Conservation (phyloP, 2,113 vertebrate genomes). For the Amblyornis subalaris region DNA sequence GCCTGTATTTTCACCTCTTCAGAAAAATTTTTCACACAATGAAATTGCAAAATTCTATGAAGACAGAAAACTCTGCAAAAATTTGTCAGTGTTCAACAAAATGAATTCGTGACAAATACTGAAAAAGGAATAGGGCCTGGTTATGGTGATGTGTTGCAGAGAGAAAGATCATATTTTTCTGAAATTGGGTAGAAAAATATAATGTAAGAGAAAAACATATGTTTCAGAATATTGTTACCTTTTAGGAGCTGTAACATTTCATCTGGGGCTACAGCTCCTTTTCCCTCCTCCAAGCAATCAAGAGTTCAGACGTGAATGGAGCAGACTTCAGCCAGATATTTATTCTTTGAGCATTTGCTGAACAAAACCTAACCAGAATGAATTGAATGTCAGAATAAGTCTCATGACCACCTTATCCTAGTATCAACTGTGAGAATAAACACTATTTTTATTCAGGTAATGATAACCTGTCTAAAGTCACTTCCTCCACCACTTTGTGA, state of each 20-base stretch:
- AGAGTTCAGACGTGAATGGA: not conserved
- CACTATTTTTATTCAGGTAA: not conserved
- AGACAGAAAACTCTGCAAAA: not conserved
- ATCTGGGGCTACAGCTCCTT: not conserved
- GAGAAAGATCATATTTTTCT: not conserved
- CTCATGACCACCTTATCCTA: not conserved
- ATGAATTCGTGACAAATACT: not conserved
- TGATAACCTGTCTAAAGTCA: not conserved
- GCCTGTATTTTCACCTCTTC: not conserved
- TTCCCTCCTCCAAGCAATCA: not conserved
- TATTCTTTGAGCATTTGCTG: not conserved
- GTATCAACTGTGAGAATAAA: not conserved
- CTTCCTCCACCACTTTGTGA: not conserved
- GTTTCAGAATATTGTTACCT: not conserved
- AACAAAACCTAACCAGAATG: not conserved
- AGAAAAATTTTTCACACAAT: not conserved
- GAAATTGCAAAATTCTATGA: not conserved
- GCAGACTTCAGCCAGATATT: not conserved
- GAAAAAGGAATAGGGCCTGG: not conserved
- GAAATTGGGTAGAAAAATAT: not conserved
- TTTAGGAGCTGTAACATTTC: not conserved
- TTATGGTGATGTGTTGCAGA: not conserved
- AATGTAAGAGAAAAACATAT: not conserved
- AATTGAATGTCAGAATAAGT: not conserved
- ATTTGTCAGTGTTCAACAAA: rapidly evolving